Evolutionary conservation across 2,888 invertebrate species (phyloP), one percentile per base, ranked within the genome.

Genomic region (Ischnura elegans): DNA sequence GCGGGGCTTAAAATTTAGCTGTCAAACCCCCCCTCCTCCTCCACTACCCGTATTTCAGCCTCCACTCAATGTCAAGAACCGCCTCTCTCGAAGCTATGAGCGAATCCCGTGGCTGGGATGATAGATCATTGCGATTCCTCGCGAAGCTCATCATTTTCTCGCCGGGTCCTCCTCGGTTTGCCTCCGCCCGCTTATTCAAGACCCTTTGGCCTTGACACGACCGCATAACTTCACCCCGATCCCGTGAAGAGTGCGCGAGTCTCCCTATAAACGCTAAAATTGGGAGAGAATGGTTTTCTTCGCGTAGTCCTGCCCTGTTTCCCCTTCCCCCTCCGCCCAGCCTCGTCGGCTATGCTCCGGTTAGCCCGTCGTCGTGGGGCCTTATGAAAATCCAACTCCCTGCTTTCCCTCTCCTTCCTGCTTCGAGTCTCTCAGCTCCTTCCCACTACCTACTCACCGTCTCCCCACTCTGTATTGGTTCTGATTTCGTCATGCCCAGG

Each of bases 381-480:
- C 47, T 51, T 87, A 47, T 47, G 51, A 47, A n/a, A 36, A 36
- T 19, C 36, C 47, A 47, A 36, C 87, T 87, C 51, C 47, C 46
- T 87, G 21, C 21, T 19, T 45, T 47, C 87, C 87, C 47, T 36
- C 87, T 47, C 46, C 87, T n/a, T n/a, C n/a, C n/a, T n/a, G n/a
- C n/a, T 19, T 21, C 47, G 36, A 36, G 47, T 87, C 51, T 87
- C 46, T 87, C 21, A 16, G 13, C 25, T 47, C 87, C 87, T 29
- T 36, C 87, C 29, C 46, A 45, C n/a, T n/a, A n/a, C n/a, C n/a
- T n/a, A n/a, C n/a, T n/a, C n/a, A n/a, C n/a, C n/a, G n/a, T n/a
- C n/a, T n/a, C n/a, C 42, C 85, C n/a, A n/a, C n/a, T 87, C 87
- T 76, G 66, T 76, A 46, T 47, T 47, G 87, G 87, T 51, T 47